Evolutionary conservation across 2,797 vertebrate species (phyloP).

Genomic region (Typhlichthys eigenmanni): DNA sequence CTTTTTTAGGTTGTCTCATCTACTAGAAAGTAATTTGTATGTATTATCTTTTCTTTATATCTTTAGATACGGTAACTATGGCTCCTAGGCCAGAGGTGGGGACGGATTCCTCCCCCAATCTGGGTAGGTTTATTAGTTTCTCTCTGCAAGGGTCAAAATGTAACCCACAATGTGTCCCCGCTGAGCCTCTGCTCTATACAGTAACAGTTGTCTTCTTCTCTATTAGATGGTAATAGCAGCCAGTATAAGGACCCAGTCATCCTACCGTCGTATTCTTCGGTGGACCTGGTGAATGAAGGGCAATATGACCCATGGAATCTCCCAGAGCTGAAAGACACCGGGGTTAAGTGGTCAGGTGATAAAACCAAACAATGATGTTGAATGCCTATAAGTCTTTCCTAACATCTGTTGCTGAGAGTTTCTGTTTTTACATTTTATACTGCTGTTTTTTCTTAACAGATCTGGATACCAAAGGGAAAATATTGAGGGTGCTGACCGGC

Average conservation of each 20-base stretch:
- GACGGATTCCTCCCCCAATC: slow-evolving; percentile 49
- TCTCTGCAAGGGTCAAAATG: neutral
- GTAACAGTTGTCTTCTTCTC: neutral
- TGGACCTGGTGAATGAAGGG: slow-evolving; percentile 74
- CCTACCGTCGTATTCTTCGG: slow-evolving; percentile 80
- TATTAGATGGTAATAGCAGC: slow-evolving; percentile 44
- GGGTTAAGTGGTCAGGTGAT: slow-evolving; percentile 93
- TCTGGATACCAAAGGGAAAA: slow-evolving; percentile 82
- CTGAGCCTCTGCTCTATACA: neutral
- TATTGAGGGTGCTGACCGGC: slow-evolving; percentile 74
- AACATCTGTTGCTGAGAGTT: slow-evolving; percentile 18
- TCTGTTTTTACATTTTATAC: neutral
- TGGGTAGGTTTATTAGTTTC: slow-evolving; percentile 34
- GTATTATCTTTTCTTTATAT: neutral
- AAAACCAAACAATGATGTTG: neutral
- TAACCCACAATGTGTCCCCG: slow-evolving; percentile 1
- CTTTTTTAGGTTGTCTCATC: neutral
- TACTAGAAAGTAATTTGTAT: neutral
- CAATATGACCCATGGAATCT: slow-evolving; percentile 86
- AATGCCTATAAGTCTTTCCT: neutral
- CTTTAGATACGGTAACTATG: slow-evolving; percentile 76
- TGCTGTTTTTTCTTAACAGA: slow-evolving; percentile 72
- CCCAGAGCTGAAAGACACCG: slow-evolving; percentile 81
- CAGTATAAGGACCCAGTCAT: slow-evolving; percentile 64
- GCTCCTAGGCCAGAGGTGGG: slow-evolving; percentile 83